Evolutionary conservation across 2,797 vertebrate genomes (phyloP).

Genomic region (Neostethus bicornis): DNA sequence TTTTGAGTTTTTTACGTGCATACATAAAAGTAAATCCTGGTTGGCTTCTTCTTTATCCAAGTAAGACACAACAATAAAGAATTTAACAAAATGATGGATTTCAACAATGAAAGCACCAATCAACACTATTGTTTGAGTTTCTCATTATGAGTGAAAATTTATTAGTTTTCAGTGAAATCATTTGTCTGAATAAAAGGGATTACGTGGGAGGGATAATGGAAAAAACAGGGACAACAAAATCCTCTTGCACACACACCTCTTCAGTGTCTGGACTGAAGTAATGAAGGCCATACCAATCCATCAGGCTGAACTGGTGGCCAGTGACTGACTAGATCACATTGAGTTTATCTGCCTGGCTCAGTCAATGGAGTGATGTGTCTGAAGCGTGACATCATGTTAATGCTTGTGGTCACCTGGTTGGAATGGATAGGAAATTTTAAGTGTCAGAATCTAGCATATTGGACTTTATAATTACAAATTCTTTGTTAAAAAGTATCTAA

Average conservation of each 20-base stretch:
- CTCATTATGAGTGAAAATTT: neutral
- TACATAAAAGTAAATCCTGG: constrained; percentile 4
- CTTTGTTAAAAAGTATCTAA: too few relatives aligned
- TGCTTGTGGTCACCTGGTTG: neutral
- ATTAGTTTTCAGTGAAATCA: constrained; percentile 4
- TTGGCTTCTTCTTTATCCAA: neutral
- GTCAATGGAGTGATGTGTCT: neutral
- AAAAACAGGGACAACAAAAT: constrained; percentile 13
- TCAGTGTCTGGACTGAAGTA: constrained; percentile 18
- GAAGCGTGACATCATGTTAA: constrained; percentile 3
- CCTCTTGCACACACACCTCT: constrained; percentile 10
- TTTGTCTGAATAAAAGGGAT: neutral
- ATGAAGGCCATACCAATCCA: constrained; percentile 10
- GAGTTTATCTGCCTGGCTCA: constrained; percentile 3
- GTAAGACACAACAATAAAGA: neutral
- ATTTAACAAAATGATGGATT: neutral
- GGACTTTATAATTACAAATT: too few relatives aligned
- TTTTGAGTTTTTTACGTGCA: neutral
- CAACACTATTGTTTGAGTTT: neutral
- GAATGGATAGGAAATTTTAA: constrained; percentile 3
- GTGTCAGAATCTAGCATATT: neutral
- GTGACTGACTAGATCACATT: constrained; percentile 2
- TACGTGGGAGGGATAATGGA: constrained; percentile 8
- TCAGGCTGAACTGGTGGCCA: constrained; percentile 3
- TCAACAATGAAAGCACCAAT: neutral